Conservation (phyloP, 2,888 invertebrate genomes). For the Drosophila cracens region DNA sequence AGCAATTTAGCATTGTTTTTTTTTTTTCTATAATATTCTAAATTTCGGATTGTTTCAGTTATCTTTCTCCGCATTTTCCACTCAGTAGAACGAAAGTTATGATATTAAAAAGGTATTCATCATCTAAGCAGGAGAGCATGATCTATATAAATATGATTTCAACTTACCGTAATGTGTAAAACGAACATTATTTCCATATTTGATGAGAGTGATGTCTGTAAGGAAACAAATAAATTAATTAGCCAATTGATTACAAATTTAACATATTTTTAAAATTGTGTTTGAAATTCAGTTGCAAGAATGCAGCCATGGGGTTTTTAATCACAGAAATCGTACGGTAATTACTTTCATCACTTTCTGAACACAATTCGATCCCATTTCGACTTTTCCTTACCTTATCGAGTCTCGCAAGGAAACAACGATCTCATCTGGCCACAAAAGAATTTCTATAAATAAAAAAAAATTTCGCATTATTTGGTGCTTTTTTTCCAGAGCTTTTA, state of each 20-base stretch:
- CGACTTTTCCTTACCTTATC: slow-evolving; percentile 19
- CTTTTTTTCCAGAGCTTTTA: background rate
- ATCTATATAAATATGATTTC: background rate
- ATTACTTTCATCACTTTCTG: slow-evolving; percentile 62
- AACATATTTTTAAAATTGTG: rapidly evolving
- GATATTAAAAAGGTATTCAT: slow-evolving; percentile 64
- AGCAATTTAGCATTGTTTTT: background rate
- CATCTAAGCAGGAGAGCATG: slow-evolving; percentile 32
- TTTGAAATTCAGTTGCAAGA: slow-evolving; percentile 62
- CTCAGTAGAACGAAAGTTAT: slow-evolving; percentile 79
- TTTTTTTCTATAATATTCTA: background rate
- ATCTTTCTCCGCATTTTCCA: slow-evolving; percentile 63
- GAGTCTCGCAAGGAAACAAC: background rate
- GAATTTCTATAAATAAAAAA: slow-evolving; percentile 12
- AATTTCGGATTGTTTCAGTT: slow-evolving; percentile 44
- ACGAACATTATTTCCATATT: background rate
- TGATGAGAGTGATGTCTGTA: slow-evolving; percentile 19
- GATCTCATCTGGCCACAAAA: background rate
- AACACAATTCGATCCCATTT: background rate
- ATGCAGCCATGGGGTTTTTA: slow-evolving; percentile 70
- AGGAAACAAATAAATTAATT: slow-evolving; percentile 14
- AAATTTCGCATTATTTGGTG: background rate
- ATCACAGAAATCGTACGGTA: slow-evolving; percentile 70
- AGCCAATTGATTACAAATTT: background rate
- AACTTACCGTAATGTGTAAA: slow-evolving; percentile 14